These are phyloP conservation scores for Stictocephala bisonia DNA, from an alignment of 2,888 invertebrate genomes.

Conservation along the genomic window DNA sequence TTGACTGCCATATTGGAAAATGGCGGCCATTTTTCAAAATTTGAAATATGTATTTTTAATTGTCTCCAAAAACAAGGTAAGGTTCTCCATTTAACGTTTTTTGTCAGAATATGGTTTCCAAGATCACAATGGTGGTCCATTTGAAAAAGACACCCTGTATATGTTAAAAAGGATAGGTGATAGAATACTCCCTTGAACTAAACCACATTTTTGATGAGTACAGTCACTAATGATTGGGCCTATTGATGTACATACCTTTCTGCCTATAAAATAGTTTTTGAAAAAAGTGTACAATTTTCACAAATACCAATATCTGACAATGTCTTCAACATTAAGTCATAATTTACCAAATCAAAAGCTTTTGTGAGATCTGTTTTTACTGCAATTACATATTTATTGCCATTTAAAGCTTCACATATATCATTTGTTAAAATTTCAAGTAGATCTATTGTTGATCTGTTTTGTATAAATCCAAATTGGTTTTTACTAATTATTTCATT, in stretches of 20 bases:
- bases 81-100: no score
- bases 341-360: conserved; percentile 6
- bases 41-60: no score
- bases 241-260: background rate
- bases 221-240: background rate
- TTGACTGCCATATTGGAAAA: no score
- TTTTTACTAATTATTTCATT: background rate
- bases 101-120: no score
- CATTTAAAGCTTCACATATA: no score
- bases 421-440: no score
- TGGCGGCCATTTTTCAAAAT: no score
- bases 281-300: background rate
- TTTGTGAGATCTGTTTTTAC: background rate
- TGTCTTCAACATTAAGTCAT: background rate
- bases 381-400: no score
- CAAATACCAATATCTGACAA: background rate
- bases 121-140: no score
- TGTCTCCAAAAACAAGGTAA: no score
- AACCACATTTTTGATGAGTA: background rate
- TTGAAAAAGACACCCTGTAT: no score
- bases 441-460: background rate
- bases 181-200: background rate
- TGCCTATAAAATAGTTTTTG: background rate
- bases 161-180: background rate
- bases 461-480: background rate